These are phyloP conservation scores for Pseudopleuronectes americanus DNA, from an alignment of 2,797 vertebrate species.

Conservation along the genomic window DNA sequence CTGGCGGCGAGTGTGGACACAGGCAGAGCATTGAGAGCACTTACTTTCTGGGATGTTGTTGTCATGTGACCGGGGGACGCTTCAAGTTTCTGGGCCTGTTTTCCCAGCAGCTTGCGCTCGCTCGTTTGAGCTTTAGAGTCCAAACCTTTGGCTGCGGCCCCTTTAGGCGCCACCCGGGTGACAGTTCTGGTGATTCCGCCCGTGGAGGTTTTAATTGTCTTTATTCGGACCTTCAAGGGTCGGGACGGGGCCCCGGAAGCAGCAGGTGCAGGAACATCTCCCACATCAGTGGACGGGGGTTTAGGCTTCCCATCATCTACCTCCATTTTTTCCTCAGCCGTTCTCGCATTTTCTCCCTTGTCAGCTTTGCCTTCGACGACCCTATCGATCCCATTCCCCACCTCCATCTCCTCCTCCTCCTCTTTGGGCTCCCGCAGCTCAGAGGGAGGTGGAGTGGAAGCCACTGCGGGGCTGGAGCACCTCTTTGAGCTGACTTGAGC, in stretches of 20 bases:
- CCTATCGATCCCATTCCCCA: conserved; percentile 77
- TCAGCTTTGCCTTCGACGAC: conserved; percentile 72
- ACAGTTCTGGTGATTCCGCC: conserved; percentile 96
- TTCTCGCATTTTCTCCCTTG: conserved; percentile 66
- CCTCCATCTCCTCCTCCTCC: conserved; percentile 86
- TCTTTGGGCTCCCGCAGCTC: conserved; percentile 86
- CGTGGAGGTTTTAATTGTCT: conserved; percentile 95
- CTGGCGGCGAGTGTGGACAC: conserved; percentile 93
- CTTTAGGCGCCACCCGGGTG: conserved; percentile 88
- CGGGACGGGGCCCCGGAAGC: conserved; percentile 86
- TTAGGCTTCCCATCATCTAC: conserved; percentile 74
- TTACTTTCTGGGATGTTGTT: conserved; percentile 73
- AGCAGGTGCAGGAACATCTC: conserved; percentile 70
- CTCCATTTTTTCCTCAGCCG: conserved; percentile 80
- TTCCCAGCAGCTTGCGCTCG: conserved; percentile 71
- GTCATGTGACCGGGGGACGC: conserved; percentile 63
- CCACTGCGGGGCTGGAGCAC: conserved; percentile 78
- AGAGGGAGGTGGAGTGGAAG: conserved; percentile 79
- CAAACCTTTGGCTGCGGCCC: conserved; percentile 73
- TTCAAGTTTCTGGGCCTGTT: conserved; percentile 72
- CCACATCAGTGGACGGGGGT: conserved; percentile 47
- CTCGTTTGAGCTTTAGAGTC: conserved; percentile 78
- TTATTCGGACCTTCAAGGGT: conserved; percentile 95
- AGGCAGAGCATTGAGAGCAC: conserved; percentile 86
- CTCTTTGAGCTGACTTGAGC: conserved; percentile 75